A percentile compares a stretch with the other conserved stretches of the same genome.
These are phyloP conservation scores for Actinernus sp. DNA, from an alignment of 92 coral and sea anemone genomes.

Conservation along the genomic window DNA sequence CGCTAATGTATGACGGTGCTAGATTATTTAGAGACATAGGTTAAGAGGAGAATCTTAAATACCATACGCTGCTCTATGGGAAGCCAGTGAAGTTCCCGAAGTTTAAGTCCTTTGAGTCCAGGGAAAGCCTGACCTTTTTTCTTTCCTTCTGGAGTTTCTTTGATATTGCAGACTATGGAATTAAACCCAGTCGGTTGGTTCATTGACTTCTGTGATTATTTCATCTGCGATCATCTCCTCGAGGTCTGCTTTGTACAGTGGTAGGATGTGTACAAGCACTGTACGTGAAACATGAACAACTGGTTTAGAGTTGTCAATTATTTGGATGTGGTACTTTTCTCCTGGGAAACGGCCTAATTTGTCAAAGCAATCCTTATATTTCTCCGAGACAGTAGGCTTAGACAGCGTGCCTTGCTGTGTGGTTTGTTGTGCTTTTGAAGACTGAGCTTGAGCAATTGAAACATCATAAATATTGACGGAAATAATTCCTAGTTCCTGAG, in stretches of 20 bases:
- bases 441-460: neutral
- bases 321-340: conserved; percentile 31
- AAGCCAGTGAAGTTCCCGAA: too few relatives aligned
- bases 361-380: conserved; percentile 58
- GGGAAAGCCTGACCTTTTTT: conserved; percentile 45
- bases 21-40: too few relatives aligned
- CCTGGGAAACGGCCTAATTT: conserved; percentile 63
- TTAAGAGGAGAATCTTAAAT: too few relatives aligned
- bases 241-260: too few relatives aligned
- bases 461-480: neutral
- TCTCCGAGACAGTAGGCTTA: conserved; percentile 19
- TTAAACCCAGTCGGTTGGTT: conserved; percentile 70
- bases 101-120: conserved; percentile 66
- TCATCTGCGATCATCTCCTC: conserved; percentile 51
- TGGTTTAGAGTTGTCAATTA: conserved; percentile 24
- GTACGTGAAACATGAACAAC: conserved; percentile 35
- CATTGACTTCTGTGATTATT: conserved; percentile 45
- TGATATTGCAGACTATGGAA: conserved; percentile 61
- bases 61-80: too few relatives aligned
- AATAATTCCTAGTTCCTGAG: too few relatives aligned
- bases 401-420: conserved; percentile 5
- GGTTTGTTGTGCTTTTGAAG: neutral
- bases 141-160: conserved; percentile 56
- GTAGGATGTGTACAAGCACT: conserved; percentile 47
- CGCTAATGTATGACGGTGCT: too few relatives aligned